A percentile compares a stretch with the other conserved stretches of the same genome.
phyloP scores from a whole-genome alignment of 2,113 vertebrate genomes.

The Cyanistes caeruleus region DNA sequence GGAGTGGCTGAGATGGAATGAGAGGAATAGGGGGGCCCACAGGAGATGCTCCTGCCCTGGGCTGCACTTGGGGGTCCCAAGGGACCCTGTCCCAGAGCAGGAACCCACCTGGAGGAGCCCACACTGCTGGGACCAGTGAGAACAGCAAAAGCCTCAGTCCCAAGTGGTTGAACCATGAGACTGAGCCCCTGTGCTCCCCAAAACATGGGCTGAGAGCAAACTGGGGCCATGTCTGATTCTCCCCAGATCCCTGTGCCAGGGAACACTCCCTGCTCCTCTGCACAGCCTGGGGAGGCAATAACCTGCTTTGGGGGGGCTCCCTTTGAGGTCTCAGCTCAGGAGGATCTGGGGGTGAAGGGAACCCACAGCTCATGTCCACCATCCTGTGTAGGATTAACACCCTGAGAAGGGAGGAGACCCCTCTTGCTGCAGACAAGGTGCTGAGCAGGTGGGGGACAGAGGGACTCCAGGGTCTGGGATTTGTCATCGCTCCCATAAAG shows the following conservation, averaged over 20 bases:
- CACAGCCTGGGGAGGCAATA: neutral
- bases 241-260: too few species aligned
- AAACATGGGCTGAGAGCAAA: neutral
- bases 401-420: neutral
- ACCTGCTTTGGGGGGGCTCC: neutral
- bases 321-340: neutral
- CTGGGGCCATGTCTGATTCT: neutral
- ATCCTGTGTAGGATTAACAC: neutral
- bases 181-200: rapidly evolving
- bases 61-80: rapidly evolving
- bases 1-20: neutral
- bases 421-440: neutral
- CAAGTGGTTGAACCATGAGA: neutral
- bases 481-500: neutral
- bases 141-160: neutral
- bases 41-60: neutral
- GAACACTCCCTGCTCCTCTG: neutral
- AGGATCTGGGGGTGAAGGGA: neutral
- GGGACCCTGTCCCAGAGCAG: neutral
- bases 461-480: neutral
- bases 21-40: rapidly evolving
- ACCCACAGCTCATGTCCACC: neutral
- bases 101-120: neutral
- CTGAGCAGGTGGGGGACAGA: neutral
- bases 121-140: rapidly evolving